Base-by-base conservation (phyloP, 1,140 invertebrate species). In the Pogonomyrmex barbatus region DNA sequence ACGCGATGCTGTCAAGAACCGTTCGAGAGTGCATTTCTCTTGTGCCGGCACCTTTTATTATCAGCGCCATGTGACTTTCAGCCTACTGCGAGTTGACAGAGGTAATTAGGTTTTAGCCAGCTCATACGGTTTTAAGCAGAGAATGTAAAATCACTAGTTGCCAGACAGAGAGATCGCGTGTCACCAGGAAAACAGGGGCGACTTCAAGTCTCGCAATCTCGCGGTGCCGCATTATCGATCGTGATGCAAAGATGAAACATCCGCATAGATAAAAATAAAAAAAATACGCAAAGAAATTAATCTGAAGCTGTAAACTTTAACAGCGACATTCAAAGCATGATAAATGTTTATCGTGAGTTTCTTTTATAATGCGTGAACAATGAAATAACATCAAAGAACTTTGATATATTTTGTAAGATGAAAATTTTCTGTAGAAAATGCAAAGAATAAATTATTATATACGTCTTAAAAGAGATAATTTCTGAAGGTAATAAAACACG, bases 161-260 rank as follows among this genome's bases (percentile, higher is more conserved):
- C n/a, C n/a, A 67, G 33, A 50, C 65, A 24, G 24, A 24, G 0
- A 24, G 5, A 68, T 86, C 45, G 67, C 70, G 63, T 87, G 88
- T 85, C 56, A 58, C 33, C 6, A 42, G 39, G 39, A 33, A 70
- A 85, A 65, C 56, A 87, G 60, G 24, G 63, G 85, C 76, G 63
- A 82, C 87, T 81, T 67, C 52, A 10, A 52, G 89, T 85, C 71
- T 60, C 70, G 47, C 58, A 24, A 71, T 52, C 76, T 56, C 75
- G 60, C 79, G 42, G 1, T 65, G 52, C 54, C 50, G 81, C 36
- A 71, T 82, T 85, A 81, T 87, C 76, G 82, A 90, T 90, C 52
- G 24, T 33, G 52, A 50, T 12, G 50, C 60, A 56, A 89, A 70
- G 81, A 58, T 60, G 14, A 63, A 60, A 39, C 36, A 60, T 60